These are phyloP conservation scores for Ameiurus melas DNA, from an alignment of 2,113 vertebrate genomes.

Conservation along the genomic window DNA sequence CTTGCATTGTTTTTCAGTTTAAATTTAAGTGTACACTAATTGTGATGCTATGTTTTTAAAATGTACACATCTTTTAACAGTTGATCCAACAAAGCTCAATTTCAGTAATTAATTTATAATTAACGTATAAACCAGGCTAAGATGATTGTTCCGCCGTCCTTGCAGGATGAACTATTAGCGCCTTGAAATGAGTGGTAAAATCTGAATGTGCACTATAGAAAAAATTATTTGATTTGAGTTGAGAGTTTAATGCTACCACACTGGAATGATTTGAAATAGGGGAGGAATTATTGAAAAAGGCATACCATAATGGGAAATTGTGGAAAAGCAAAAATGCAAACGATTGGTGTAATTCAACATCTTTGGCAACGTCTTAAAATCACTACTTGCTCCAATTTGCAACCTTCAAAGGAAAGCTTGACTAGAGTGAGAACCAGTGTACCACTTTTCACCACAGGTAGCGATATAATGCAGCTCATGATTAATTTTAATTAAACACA, in stretches of 20 bases:
- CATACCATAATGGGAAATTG: slow-evolving; percentile 50
- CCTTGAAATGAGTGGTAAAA: slow-evolving; percentile 15
- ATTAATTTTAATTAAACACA: slow-evolving; percentile 78
- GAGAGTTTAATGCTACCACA: slow-evolving; percentile 46
- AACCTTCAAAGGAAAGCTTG: slow-evolving; percentile 55
- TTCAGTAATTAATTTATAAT: neutral
- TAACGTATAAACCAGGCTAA: slow-evolving; percentile 7
- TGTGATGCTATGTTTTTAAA: neutral
- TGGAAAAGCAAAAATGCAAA: slow-evolving; percentile 47
- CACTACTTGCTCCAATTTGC: slow-evolving; percentile 54
- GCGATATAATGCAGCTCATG: slow-evolving; percentile 75
- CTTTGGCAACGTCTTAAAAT: slow-evolving; percentile 58
- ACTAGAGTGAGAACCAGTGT: slow-evolving; percentile 59
- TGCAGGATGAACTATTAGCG: slow-evolving; percentile 33
- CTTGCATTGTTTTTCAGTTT: neutral
- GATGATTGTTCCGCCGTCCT: slow-evolving; percentile 30
- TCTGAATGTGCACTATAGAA: slow-evolving; percentile 29
- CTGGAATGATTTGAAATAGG: slow-evolving; percentile 40
- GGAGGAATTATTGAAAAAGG: slow-evolving; percentile 47
- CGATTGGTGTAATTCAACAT: slow-evolving; percentile 56
- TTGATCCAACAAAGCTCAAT: neutral
- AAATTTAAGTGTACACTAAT: neutral
- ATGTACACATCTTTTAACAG: neutral
- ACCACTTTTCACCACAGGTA: slow-evolving; percentile 76
- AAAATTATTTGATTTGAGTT: slow-evolving; percentile 37